phyloP scores from a whole-genome alignment of 1,140 invertebrate species.

The Drosophila obscura region DNA sequence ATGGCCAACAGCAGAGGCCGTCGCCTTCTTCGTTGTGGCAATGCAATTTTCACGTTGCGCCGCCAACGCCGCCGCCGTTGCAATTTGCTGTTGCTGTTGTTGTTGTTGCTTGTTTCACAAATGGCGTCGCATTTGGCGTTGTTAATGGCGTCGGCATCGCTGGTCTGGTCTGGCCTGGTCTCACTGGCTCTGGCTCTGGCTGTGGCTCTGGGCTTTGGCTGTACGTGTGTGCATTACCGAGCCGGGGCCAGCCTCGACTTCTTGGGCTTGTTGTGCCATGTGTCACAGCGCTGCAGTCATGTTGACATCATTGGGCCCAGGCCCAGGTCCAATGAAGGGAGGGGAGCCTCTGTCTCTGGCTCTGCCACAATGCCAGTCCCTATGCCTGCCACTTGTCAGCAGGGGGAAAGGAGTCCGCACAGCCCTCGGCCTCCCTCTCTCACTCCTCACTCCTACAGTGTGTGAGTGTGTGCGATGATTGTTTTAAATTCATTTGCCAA shows the following conservation, averaged over 20 bases:
- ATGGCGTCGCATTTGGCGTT: conserved; percentile 80
- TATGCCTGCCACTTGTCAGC: conserved; percentile 63
- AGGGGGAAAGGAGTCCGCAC: conserved; percentile 8
- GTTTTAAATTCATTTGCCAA: conserved; percentile 82
- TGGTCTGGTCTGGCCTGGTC: conserved; percentile 49
- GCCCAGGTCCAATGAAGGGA: conserved; percentile 18
- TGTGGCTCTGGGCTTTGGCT: conserved; percentile 17
- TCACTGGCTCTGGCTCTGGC: conserved; percentile 44
- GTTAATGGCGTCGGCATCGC: conserved; percentile 71
- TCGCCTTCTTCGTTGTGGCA: conserved; percentile 57
- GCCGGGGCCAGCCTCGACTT: conserved; percentile 47
- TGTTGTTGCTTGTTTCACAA: conserved; percentile 72
- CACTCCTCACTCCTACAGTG: not conserved
- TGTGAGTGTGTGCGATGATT: conserved; percentile 64
- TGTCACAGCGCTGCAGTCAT: conserved; percentile 79
- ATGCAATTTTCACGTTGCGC: conserved; percentile 71
- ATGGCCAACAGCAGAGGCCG: conserved; percentile 67
- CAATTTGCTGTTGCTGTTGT: conserved; percentile 62
- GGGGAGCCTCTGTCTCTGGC: conserved; percentile 7
- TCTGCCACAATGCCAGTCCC: conserved; percentile 31
- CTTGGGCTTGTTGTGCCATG: conserved; percentile 81
- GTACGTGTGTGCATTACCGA: conserved; percentile 17
- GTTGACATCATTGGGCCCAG: conserved; percentile 73
- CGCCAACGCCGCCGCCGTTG: conserved; percentile 37
- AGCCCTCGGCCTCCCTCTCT: not conserved